These are phyloP conservation scores for Drosophila mimetica DNA, from an alignment of 2,888 invertebrate genomes.

Conservation along the genomic window DNA sequence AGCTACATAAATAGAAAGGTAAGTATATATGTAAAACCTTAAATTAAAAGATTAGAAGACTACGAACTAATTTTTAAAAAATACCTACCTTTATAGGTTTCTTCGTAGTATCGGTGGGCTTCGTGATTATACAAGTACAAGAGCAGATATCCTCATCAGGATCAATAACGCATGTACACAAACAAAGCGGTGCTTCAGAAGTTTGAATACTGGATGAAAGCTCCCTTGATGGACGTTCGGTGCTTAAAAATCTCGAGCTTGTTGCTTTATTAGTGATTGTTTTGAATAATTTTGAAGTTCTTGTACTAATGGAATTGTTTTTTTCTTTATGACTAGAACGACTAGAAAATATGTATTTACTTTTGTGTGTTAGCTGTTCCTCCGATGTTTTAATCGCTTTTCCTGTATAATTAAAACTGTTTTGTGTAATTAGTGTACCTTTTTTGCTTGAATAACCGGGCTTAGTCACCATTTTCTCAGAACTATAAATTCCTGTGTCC, in stretches of 20 bases:
- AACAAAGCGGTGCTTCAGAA: neutral
- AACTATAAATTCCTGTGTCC: too few relatives aligned
- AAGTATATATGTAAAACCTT: too few relatives aligned
- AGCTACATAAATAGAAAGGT: neutral
- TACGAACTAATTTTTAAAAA: too few relatives aligned
- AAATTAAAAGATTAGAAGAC: too few relatives aligned
- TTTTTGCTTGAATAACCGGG: too few relatives aligned
- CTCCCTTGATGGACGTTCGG: neutral
- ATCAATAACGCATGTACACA: slow-evolving; percentile 11
- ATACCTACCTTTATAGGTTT: neutral
- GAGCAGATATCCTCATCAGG: slow-evolving; percentile 13
- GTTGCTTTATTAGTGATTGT: neutral
- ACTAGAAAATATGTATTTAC: neutral
- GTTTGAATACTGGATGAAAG: neutral
- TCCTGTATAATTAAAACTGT: too few relatives aligned
- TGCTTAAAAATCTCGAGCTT: neutral
- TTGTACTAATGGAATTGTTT: neutral
- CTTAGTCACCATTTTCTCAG: too few relatives aligned
- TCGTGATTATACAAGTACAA: slow-evolving; percentile 2
- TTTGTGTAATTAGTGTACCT: too few relatives aligned
- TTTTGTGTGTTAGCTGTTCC: too few relatives aligned
- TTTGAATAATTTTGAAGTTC: neutral
- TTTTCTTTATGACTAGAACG: neutral
- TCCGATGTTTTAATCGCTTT: too few relatives aligned
- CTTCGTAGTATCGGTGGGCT: neutral